A percentile compares a stretch with the other conserved stretches of the same genome.
Evolutionary conservation across 1,140 invertebrate species (phyloP).

Genomic region (Brachionus paranguensis): DNA sequence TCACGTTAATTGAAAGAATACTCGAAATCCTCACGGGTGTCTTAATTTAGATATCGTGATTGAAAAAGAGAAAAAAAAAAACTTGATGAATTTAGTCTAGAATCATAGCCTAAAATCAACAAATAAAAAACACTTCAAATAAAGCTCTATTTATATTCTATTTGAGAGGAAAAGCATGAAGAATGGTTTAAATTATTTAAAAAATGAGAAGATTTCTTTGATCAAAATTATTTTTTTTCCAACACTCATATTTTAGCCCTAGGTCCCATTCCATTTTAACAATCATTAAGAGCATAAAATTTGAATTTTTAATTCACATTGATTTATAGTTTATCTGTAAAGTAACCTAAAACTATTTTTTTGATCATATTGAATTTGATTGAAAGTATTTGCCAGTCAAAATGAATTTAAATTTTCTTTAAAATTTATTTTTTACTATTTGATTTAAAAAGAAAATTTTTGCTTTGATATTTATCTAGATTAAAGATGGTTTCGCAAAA

Average conservation of each 20-base stretch:
- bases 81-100: neutral
- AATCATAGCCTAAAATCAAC: neutral
- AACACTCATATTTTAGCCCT: neutral
- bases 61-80: neutral
- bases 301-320: neutral
- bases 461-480: neutral
- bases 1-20: neutral
- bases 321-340: neutral
- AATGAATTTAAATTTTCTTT: neutral
- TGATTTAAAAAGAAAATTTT: neutral
- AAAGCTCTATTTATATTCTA: neutral
- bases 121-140: neutral
- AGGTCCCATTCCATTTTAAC: neutral
- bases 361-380: neutral
- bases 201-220: neutral
- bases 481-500: neutral
- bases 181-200: neutral
- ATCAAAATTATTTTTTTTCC: neutral
- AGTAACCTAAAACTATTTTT: neutral
- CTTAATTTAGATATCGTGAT: neutral
- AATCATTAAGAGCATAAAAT: neutral
- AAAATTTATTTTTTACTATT: neutral
- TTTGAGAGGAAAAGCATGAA: neutral
- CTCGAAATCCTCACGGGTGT: neutral
- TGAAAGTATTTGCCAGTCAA: neutral